These are phyloP conservation scores for Oreochromis niloticus DNA, from an alignment of 2,113 vertebrate genomes.

Conservation along the genomic window DNA sequence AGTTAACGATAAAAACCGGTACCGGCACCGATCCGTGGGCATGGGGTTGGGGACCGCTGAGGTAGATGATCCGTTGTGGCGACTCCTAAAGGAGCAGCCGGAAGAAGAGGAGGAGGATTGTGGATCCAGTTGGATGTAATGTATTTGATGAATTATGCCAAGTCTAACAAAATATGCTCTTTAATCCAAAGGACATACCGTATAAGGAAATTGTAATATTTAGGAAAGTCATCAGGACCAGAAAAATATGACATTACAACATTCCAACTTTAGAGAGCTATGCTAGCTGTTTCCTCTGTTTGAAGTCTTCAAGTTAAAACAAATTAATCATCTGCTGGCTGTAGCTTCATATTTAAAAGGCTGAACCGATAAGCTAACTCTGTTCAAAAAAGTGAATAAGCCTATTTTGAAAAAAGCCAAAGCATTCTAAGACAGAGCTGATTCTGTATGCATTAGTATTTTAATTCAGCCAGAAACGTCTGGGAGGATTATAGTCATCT, in stretches of 20 bases:
- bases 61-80: fast-evolving
- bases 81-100: neutral
- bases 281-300: neutral
- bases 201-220: neutral
- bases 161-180: neutral
- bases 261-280: neutral
- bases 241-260: neutral
- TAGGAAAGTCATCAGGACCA: neutral
- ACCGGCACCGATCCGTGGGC: neutral
- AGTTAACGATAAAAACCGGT: fast-evolving
- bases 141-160: neutral
- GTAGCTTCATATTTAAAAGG: neutral
- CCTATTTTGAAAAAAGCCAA: neutral
- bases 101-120: neutral
- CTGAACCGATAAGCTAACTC: neutral
- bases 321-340: neutral
- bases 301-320: neutral
- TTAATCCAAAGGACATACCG: neutral
- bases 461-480: neutral
- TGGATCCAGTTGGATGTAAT: neutral
- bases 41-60: neutral
- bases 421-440: neutral
- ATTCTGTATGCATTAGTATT: neutral
- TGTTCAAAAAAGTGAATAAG: neutral
- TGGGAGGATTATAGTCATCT: neutral